Base-by-base conservation (phyloP, 2,797 vertebrate genomes). In the Rhynchotus rufescens region DNA sequence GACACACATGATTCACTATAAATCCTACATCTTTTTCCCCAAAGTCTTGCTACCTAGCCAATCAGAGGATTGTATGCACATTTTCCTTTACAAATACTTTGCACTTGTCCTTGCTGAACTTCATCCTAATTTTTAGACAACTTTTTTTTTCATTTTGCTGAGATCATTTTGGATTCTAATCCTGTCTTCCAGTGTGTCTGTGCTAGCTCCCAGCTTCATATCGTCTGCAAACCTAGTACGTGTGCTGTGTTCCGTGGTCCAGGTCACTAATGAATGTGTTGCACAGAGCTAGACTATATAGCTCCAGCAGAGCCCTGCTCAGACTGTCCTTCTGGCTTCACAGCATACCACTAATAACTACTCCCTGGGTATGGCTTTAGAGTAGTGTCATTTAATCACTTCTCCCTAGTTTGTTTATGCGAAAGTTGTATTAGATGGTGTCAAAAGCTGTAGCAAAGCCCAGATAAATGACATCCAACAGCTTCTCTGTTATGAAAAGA, bases 191-290 rank as follows among this genome's bases (percentile, higher is more conserved):
- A 10, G 20, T 61, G 68, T 82, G 73, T 86, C 54, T 93, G 73
- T 76, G 68, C 88, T 83, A 76, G 62, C 13, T 42, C 76, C 36
- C 84, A 87, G 76, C 62, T 83, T 88, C 0, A 0, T 88, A 56
- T 94, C 86, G 90, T 92, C 84, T 91, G 54, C 59, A 83, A 73
- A 80, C 90, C 88, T 94, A 88, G 90, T 94, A 86, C 49, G 20
- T 34, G 15, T 78, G 71, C 49, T 92, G 0, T 2, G 26, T 75
- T 90, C 83, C 42, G 62, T 72, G 7, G 7, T 72, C 51, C 66
- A 72, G 94, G 93, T 92, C 90, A 92, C 79, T 95, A 92, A 94
- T 95, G 90, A 93, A 75, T 91, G 71, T 93, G 84, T 75, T 80
- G 88, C 84, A 90, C 65, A 86, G 73, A 78, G 40, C 38, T 45